A percentile compares a stretch with the other conserved stretches of the same genome.
Evolutionary conservation across 2,113 vertebrate species (phyloP).

Genomic region (Ranitomeya imitator): DNA sequence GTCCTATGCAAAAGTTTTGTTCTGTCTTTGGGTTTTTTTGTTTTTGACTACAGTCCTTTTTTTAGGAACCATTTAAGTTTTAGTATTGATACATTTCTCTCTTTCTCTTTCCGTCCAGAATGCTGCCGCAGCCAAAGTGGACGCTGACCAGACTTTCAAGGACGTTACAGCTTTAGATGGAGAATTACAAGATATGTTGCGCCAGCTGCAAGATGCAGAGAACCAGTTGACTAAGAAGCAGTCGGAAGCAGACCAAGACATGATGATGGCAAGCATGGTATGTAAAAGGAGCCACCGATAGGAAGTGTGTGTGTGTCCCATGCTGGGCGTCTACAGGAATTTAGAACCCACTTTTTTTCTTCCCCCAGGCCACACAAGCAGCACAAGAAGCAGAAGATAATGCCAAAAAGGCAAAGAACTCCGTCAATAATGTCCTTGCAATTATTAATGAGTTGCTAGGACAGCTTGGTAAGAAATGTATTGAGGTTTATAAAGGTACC

Average conservation of each 20-base stretch:
- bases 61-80: not conserved
- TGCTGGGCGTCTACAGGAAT: too few relatives aligned
- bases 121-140: slow-evolving; percentile 81
- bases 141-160: slow-evolving; percentile 85
- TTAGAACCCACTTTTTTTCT: not conserved
- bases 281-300: slow-evolving; percentile 3
- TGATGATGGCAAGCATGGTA: slow-evolving; percentile 95
- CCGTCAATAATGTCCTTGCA: slow-evolving; percentile 82
- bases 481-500: not conserved
- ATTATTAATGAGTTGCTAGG: slow-evolving; percentile 83
- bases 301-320: not conserved
- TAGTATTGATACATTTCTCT: not conserved
- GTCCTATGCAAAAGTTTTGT: too few relatives aligned
- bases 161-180: slow-evolving; percentile 82
- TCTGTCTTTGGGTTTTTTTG: too few relatives aligned
- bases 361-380: slow-evolving; percentile 81
- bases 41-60: too few relatives aligned
- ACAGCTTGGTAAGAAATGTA: slow-evolving; percentile 79
- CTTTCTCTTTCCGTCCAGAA: slow-evolving; percentile 70
- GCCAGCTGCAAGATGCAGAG: slow-evolving; percentile 83
- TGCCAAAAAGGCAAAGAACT: slow-evolving; percentile 91
- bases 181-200: slow-evolving; percentile 84
- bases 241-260: slow-evolving; percentile 83
- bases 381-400: slow-evolving; percentile 93
- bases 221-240: slow-evolving; percentile 82